Conservation (phyloP, 2,113 vertebrate species). For the Pagrus major region DNA sequence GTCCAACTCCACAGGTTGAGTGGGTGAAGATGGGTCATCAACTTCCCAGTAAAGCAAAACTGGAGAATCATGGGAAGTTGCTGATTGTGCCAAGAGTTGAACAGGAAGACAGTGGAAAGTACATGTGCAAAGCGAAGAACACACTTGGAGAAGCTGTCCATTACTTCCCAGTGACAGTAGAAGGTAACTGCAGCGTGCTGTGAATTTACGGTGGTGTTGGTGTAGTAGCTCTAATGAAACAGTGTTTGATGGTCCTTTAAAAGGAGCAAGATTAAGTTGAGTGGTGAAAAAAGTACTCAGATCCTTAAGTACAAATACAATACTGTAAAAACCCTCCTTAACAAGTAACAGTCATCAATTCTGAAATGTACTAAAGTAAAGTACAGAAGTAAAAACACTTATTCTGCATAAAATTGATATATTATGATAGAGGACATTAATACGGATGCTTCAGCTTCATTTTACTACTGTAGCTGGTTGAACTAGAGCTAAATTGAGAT, state of each 20-base stretch:
- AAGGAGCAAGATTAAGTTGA: background rate
- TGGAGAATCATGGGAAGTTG: constrained; percentile 88
- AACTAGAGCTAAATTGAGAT: no score
- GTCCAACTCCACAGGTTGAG: constrained; percentile 92
- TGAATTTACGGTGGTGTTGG: background rate
- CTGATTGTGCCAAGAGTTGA: constrained; percentile 87
- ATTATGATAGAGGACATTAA: no score
- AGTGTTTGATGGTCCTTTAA: background rate
- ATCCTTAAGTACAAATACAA: background rate
- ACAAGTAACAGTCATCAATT: no score
- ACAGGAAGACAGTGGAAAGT: constrained; percentile 87
- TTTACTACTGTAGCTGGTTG: no score
- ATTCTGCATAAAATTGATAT: background rate
- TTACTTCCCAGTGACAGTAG: constrained; percentile 88
- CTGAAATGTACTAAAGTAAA: no score
- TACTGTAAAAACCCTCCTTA: background rate
- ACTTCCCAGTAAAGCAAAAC: constrained; percentile 78
- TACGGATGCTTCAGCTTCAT: no score
- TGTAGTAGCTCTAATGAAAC: background rate
- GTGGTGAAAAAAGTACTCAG: background rate
- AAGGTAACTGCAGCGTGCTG: constrained; percentile 84
- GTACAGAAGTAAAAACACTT: background rate
- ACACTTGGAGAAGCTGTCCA: constrained; percentile 83
- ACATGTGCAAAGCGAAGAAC: constrained; percentile 92
- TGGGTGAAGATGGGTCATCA: constrained; percentile 87